Evolutionary conservation across 2,113 vertebrate genomes (phyloP), one percentile per base, ranked within the genome.

Genomic region (Corvus cornix): DNA sequence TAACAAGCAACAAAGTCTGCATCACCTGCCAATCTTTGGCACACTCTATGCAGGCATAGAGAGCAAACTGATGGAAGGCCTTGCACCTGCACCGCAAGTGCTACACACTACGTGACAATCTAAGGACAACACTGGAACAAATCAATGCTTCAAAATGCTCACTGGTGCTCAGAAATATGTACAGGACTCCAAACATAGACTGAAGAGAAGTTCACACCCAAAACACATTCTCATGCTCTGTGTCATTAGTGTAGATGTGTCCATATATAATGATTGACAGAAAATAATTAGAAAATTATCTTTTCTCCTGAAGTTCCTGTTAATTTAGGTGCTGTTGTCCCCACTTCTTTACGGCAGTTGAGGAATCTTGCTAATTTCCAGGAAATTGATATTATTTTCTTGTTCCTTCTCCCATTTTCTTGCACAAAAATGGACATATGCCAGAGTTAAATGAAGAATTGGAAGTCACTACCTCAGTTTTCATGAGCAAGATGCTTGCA

Each of bases 21-120:
- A 60, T 31, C 49, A 17, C 41, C 52, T 80, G 44, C 23, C 46
- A 56, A 1, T 37, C 53, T 63, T 24, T 33, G 49, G 37, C 44
- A 58, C 24, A 13, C 27, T 6, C 33, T 22, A 5, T 9, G 9
- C n/a, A 48, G 24, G 31, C 8, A 19, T 0, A 35, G 59, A 51
- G 16, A 52, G 19, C 12, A 93, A 60, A 60, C 19, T 56, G 33
- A 52, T 22, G 51, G 55, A 69, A 72, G 44, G 48, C 16, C 33
- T 69, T 51, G 58, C 41, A 44, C 17, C 59, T 74, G 37, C 46
- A 20, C 10, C 24, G 13, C 31, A 62, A 73, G 37, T n/a, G 22
- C 37, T 13, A 9, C 1, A 3, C 28, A 23, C 41, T 41, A 28
- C 37, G 4, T 12, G 44, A 46, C 37, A 58, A 22, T 10, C 27